Conservation (phyloP, 2,797 vertebrate genomes). For the Falco naumanni region DNA sequence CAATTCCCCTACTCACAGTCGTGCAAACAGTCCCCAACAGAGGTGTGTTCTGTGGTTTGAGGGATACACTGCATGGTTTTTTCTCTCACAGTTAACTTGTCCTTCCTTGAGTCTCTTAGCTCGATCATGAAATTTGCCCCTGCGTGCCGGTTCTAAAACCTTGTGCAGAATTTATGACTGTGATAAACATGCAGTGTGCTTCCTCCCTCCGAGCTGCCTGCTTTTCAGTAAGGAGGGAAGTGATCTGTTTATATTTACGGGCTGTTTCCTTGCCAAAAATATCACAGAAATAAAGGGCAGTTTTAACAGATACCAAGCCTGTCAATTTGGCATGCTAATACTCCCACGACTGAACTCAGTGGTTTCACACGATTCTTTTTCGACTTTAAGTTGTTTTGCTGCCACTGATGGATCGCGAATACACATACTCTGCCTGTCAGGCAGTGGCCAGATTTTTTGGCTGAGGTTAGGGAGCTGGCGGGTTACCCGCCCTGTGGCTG, state of each 20-base stretch:
- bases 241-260: conserved; percentile 54
- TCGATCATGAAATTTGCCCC: not conserved
- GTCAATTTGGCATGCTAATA: not conserved
- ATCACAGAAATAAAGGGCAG: conserved; percentile 38
- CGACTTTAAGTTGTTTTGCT: conserved; percentile 11
- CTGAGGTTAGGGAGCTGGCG: conserved; percentile 40
- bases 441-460: conserved; percentile 54
- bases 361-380: conserved; percentile 43
- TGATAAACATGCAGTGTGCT: conserved; percentile 29
- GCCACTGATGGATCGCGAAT: not conserved
- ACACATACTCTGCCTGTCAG: not conserved
- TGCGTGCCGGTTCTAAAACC: not conserved
- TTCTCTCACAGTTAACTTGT: not conserved
- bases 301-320: conserved; percentile 27
- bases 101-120: not conserved
- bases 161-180: conserved; percentile 22
- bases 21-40: not conserved
- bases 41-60: not conserved
- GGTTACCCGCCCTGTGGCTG: conserved; percentile 42
- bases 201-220: conserved; percentile 36
- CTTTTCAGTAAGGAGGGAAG: conserved; percentile 40
- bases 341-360: not conserved
- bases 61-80: not conserved
- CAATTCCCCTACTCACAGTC: not conserved
- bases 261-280: conserved; percentile 54